phyloP scores from a whole-genome alignment of 2,797 vertebrate genomes.

The Amphiprion clarkii region DNA sequence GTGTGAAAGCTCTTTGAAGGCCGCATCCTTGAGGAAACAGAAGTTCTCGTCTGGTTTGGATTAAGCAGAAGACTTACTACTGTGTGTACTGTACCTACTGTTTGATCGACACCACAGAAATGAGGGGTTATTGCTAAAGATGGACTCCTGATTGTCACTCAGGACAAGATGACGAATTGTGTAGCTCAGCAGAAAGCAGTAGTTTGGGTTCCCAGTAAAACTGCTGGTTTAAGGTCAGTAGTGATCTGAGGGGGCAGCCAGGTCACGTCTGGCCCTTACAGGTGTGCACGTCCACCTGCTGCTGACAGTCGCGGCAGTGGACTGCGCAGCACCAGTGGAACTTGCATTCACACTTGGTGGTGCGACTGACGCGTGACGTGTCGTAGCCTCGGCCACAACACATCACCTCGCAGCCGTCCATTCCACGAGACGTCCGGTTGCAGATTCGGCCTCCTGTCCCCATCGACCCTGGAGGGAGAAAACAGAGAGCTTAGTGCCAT shows the following conservation, averaged over 20 bases:
- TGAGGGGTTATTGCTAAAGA: neutral
- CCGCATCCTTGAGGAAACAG: no score
- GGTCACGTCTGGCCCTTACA: constrained; percentile 92
- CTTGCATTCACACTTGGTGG: constrained; percentile 95
- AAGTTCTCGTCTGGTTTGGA: no score
- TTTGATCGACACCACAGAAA: no score
- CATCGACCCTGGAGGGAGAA: constrained; percentile 85
- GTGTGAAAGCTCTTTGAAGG: no score
- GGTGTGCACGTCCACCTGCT: constrained; percentile 93
- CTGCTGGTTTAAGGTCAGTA: neutral
- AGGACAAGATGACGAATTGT: neutral
- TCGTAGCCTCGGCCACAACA: constrained; percentile 96
- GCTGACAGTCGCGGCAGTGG: constrained; percentile 94
- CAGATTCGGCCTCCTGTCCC: constrained; percentile 93
- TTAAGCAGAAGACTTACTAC: no score
- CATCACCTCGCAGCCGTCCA: constrained; percentile 96
- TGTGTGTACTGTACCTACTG: no score
- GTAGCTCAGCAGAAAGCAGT: constrained; percentile 4
- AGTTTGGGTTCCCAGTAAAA: neutral
- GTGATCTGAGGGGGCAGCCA: neutral
- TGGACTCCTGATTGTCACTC: neutral
- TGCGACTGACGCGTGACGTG: constrained; percentile 90
- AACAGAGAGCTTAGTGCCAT: neutral
- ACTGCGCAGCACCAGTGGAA: constrained; percentile 98
- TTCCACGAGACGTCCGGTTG: constrained; percentile 91